Evolutionary conservation across 2,113 vertebrate species (phyloP).

Genomic region (Bubo blakistoni): DNA sequence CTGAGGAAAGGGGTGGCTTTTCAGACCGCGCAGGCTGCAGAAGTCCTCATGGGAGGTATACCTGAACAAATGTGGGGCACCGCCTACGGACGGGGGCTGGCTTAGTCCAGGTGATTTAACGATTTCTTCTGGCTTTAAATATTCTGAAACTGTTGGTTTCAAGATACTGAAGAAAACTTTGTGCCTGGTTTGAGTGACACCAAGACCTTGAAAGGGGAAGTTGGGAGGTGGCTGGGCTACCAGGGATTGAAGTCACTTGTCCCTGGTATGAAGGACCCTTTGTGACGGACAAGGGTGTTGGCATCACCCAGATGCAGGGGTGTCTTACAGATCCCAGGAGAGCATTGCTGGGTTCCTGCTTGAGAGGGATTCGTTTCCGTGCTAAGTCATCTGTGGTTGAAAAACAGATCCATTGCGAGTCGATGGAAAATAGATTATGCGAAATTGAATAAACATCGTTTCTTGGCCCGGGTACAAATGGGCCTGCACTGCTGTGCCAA

Average conservation of each 20-base stretch:
- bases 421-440: conserved; percentile 53
- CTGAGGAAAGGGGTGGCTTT: background rate
- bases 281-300: background rate
- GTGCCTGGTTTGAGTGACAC: background rate
- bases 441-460: conserved; percentile 49
- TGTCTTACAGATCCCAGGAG: background rate
- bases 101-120: background rate
- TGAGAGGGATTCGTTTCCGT: background rate
- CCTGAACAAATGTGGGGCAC: background rate
- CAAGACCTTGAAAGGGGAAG: background rate
- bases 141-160: background rate
- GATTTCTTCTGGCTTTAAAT: background rate
- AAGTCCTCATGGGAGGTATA: background rate
- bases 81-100: fast-evolving
- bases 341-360: background rate
- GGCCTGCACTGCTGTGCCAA: background rate
- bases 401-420: conserved; percentile 54
- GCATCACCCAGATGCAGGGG: background rate
- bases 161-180: background rate
- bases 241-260: background rate
- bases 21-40: background rate
- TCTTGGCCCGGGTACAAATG: conserved; percentile 22
- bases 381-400: conserved; percentile 44
- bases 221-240: background rate
- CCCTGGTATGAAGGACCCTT: background rate